Conservation (phyloP, 2,888 invertebrate species). For the Notodonta ziczac region DNA sequence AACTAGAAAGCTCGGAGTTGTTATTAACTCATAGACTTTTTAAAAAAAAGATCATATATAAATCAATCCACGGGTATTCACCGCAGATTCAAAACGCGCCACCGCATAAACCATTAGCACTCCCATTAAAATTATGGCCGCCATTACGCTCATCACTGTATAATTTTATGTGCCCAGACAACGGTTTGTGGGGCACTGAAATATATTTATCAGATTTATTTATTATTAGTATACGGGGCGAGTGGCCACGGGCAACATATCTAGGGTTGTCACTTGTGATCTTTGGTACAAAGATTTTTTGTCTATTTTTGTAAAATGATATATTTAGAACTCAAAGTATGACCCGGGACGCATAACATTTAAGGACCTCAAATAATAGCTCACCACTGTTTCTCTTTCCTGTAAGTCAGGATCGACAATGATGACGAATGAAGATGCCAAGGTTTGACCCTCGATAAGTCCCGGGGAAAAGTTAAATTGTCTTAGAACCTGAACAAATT, state of each 20-base stretch:
- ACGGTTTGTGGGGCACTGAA: conserved; percentile 58
- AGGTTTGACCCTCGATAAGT: too few species aligned
- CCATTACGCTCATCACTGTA: conserved; percentile 40
- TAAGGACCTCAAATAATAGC: too few species aligned
- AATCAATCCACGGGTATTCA: neutral
- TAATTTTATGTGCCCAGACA: conserved; percentile 49
- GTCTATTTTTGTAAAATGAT: too few species aligned
- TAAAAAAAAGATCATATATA: neutral
- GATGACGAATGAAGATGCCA: too few species aligned
- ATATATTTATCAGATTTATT: conserved; percentile 68
- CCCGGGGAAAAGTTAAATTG: too few species aligned
- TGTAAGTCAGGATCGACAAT: too few species aligned
- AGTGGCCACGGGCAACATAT: conserved; percentile 27
- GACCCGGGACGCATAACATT: too few species aligned
- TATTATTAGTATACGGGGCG: conserved; percentile 53
- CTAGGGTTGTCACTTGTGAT: conserved; percentile 19
- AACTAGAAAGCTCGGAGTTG: too few species aligned
- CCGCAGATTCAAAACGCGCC: conserved; percentile 19
- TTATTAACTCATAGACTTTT: too few species aligned
- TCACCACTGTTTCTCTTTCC: too few species aligned
- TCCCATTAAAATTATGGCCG: conserved; percentile 41
- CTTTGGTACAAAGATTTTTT: neutral
- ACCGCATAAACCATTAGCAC: conserved; percentile 42
- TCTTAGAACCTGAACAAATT: too few species aligned
- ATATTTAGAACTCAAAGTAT: too few species aligned